Evolutionary conservation across 2,113 vertebrate genomes (phyloP).

Genomic region (Colistium nudipinnis): DNA sequence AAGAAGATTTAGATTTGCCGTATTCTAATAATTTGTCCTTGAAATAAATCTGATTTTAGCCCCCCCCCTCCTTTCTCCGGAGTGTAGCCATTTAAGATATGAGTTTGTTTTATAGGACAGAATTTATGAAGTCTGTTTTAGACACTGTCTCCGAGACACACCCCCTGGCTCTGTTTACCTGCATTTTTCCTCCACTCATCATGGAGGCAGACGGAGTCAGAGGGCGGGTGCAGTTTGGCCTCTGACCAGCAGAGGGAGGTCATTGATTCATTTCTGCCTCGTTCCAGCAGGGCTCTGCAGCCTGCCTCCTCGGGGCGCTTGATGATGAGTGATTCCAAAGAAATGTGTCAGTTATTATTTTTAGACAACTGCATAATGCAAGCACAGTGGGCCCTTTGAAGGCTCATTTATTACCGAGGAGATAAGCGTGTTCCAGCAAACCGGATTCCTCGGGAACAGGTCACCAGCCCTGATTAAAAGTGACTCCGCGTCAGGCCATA

Average conservation of each 20-base stretch:
- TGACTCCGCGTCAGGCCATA: slow-evolving; percentile 78
- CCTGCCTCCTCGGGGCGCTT: slow-evolving; percentile 54
- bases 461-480: slow-evolving; percentile 79
- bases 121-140: neutral
- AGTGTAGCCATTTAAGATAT: slow-evolving; percentile 1
- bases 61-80: neutral
- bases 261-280: slow-evolving; percentile 75
- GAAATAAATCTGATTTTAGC: slow-evolving; percentile 2
- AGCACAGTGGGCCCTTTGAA: slow-evolving; percentile 68
- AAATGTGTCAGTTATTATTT: slow-evolving; percentile 84
- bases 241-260: slow-evolving; percentile 82
- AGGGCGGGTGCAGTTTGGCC: slow-evolving; percentile 72
- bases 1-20: slow-evolving; percentile 19
- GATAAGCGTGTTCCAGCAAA: slow-evolving; percentile 76
- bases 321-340: slow-evolving; percentile 77
- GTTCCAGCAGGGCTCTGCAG: slow-evolving; percentile 62
- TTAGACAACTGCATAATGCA: slow-evolving; percentile 79
- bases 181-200: slow-evolving; percentile 7
- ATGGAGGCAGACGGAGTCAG: slow-evolving; percentile 16
- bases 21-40: slow-evolving; percentile 23
- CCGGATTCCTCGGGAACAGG: slow-evolving; percentile 74
- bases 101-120: neutral
- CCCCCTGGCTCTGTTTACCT: neutral
- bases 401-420: slow-evolving; percentile 78
- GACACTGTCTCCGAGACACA: slow-evolving; percentile 10